Evolutionary conservation across 2,888 invertebrate genomes (phyloP), one percentile per base, ranked within the genome.

Genomic region (Perdita meconis): DNA sequence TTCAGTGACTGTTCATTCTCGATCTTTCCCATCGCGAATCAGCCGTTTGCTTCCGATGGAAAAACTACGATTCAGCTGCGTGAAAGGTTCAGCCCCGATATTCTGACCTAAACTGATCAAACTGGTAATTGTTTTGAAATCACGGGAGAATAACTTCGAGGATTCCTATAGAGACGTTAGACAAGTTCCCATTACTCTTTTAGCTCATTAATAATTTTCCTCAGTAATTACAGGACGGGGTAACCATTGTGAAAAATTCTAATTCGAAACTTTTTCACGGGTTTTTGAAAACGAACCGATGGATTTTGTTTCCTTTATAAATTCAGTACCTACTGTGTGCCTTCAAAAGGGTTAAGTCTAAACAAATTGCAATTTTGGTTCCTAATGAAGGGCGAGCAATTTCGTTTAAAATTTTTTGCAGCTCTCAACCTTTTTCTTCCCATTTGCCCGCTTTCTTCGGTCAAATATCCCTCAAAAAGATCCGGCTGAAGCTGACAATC

Each of bases 11-110:
- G 56, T 70, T 61, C 42, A 26, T 24, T 47, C 55, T 19, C 42
- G 38, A 30, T 19, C 51, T 5, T 55, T 53, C 50, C 34, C 34
- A 16, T 55, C 66, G 44, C n/a, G 36, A 44, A 30, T 26, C 10
- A 36, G 57, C 42, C 73, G 57, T 71, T 74, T 51, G 56, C 56
- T 6, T 22, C 26, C 26, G 24, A 57, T 63, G 38, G n/a, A 34
- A 50, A 50, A 71, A 42, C n/a, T 30, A 12, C 8, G 34, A n/a
- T 59, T 42, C 10, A 10, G 6, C 42, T 16, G 8, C 10, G 47
- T 19, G 30, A 22, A 47, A 16, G 53, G 30, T 34, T 24, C 6
- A 34, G n/a, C 53, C 0, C 26, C 5, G 6, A 26, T 53, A 34
- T 53, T 53, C 34, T 16, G 1, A 16, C 8, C 6, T 0, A 12